Evolutionary conservation across 1,140 invertebrate species (phyloP).

Genomic region (Teleopsis dalmanni): DNA sequence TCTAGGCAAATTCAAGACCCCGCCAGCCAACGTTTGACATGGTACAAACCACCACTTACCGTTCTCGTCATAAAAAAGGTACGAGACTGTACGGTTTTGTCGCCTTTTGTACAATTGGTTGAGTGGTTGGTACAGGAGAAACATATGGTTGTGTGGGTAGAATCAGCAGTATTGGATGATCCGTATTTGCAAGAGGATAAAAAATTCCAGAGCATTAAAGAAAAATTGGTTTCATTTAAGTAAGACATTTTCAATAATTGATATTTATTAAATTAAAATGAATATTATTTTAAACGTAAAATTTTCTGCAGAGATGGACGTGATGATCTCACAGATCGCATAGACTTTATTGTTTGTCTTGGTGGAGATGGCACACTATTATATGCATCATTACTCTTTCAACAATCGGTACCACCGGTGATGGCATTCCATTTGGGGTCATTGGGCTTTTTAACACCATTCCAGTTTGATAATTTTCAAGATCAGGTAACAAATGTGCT

Average conservation of each 20-base stretch:
- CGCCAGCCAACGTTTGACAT: slow-evolving; percentile 87
- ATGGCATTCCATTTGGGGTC: slow-evolving; percentile 98
- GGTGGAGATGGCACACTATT: slow-evolving; percentile 94
- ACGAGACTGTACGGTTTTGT: slow-evolving; percentile 78
- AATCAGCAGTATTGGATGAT: slow-evolving; percentile 82
- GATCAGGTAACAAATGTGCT: slow-evolving; percentile 86
- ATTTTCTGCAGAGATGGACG: slow-evolving; percentile 61
- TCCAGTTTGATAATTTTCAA: slow-evolving; percentile 91
- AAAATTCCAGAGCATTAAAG: slow-evolving; percentile 65
- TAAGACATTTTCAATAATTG: slow-evolving; percentile 12
- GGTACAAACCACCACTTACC: slow-evolving; percentile 91
- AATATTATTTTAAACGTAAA: background rate
- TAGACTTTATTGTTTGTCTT: slow-evolving; percentile 93
- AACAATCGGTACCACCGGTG: slow-evolving; percentile 93
- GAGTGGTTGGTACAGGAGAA: slow-evolving; percentile 92
- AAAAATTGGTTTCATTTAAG: slow-evolving; percentile 79
- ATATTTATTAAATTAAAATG: background rate
- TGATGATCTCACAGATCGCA: slow-evolving; percentile 83
- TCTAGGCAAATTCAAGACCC: slow-evolving; percentile 94
- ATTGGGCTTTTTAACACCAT: slow-evolving; percentile 90
- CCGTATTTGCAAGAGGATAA: slow-evolving; percentile 60
- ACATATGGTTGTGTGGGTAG: slow-evolving; percentile 90
- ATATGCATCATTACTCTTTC: slow-evolving; percentile 88
- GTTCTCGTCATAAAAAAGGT: slow-evolving; percentile 95
- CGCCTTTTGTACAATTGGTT: slow-evolving; percentile 88